Evolutionary conservation across 2,888 invertebrate species (phyloP).

Genomic region (Protonemura montana): DNA sequence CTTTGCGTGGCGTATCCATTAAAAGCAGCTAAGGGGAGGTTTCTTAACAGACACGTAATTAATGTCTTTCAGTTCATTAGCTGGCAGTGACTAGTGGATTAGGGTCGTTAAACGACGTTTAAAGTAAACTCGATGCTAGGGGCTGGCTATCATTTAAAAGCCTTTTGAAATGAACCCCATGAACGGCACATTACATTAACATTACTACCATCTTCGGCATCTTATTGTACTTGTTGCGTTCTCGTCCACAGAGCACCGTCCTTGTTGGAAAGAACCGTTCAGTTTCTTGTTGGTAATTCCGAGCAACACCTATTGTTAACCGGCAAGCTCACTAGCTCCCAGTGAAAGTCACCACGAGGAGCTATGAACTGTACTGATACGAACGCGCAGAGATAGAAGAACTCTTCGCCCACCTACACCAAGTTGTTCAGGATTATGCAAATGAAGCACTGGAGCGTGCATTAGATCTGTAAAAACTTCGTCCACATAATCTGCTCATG

Average conservation of each 20-base stretch:
- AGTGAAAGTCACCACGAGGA: neutral
- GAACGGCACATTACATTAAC: slow-evolving; percentile 1
- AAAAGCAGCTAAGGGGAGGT: neutral
- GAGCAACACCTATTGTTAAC: slow-evolving; percentile 1
- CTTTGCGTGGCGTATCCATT: neutral
- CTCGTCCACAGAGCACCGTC: neutral
- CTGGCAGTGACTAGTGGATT: slow-evolving; percentile 9
- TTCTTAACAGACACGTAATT: slow-evolving; percentile 16
- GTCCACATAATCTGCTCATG: slow-evolving; percentile 12
- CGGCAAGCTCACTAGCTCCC: neutral
- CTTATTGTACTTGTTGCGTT: neutral
- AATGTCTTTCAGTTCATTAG: slow-evolving; percentile 9
- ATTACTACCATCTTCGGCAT: neutral
- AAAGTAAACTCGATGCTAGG: neutral
- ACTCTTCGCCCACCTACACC: neutral
- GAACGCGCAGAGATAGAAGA: neutral
- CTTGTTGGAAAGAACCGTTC: slow-evolving; percentile 1
- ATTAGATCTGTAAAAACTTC: neutral
- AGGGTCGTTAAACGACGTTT: neutral
- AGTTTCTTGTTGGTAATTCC: neutral
- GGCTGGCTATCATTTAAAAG: neutral
- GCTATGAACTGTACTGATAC: neutral
- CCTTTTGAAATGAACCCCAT: neutral
- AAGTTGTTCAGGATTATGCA: slow-evolving; percentile 7
- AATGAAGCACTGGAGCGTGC: neutral